A percentile compares a stretch with the other conserved stretches of the same genome.
Evolutionary conservation across 2,797 vertebrate genomes (phyloP).

Genomic region (Caiman crocodilus): DNA sequence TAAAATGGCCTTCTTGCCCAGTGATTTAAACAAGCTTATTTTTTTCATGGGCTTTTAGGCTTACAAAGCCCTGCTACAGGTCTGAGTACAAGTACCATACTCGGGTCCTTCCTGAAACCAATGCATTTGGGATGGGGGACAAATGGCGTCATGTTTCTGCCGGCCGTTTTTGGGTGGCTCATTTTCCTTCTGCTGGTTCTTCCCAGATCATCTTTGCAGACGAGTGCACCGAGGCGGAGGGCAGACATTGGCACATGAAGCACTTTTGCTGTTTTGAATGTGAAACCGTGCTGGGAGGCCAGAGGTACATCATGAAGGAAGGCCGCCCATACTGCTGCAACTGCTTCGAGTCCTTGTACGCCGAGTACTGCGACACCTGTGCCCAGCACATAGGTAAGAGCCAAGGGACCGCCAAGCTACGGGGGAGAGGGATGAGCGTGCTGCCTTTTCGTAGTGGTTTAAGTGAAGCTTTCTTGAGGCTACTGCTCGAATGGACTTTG

Average conservation of each 20-base stretch:
- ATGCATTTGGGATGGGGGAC: background rate
- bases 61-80: background rate
- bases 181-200: background rate
- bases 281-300: constrained; percentile 94
- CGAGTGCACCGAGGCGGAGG: constrained; percentile 98
- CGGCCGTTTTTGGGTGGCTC: fast-evolving
- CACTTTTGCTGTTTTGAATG: constrained; percentile 99
- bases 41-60: constrained; percentile 43
- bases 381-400: constrained; percentile 96
- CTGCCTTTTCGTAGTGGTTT: background rate
- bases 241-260: constrained; percentile 99
- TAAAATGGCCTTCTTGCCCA: background rate
- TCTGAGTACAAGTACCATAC: background rate
- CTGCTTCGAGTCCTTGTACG: constrained; percentile 97
- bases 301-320: constrained; percentile 99
- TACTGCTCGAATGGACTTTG: background rate
- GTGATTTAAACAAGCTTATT: constrained; percentile 15
- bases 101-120: background rate
- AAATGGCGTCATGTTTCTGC: fast-evolving
- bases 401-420: fast-evolving
- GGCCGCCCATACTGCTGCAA: constrained; percentile 97
- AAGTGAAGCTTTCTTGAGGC: background rate
- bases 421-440: fast-evolving
- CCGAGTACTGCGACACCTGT: constrained; percentile 97
- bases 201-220: constrained; percentile 97